Evolutionary conservation across 2,113 vertebrate genomes (phyloP), one percentile per base, ranked within the genome.

Genomic region (Labrus mixtus): DNA sequence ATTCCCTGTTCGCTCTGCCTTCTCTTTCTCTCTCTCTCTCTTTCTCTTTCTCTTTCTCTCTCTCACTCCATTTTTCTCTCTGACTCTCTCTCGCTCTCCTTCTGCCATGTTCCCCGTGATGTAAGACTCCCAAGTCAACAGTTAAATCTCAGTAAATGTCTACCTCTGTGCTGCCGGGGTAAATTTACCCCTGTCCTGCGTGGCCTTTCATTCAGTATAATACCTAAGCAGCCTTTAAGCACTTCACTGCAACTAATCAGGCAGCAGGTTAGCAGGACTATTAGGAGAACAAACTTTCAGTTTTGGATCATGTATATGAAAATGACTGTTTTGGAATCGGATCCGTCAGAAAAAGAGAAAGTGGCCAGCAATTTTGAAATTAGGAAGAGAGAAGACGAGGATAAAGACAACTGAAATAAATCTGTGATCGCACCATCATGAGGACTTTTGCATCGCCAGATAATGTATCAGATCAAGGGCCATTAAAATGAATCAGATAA

Each of bases 81-180:
- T 51, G 15, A 43, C 25, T 25, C 10, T 37, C 25, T 23, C 37
- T 23, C 53, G 25, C 43, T 56, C 70, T 58, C 67, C 46, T 16
- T 50, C 17, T 76, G 39, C 57, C 22, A 20, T 83, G 78, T 84
- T 86, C 41, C 56, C 15, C 15, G 62, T 90, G 87, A 87, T 80
- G 56, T 74, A 91, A 66, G 60, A 74, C 78, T 85, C 90, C 77
- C 80, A 62, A 17, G 78, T 72, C 75, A 71, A 53, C 71, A 29
- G 60, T 89, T 89, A 85, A 86, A 83, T 75, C 76, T 82, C 56
- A 53, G 63, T 79, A 85, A 87, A 84, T 64, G 81, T 82, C 83
- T 66, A 11, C 72, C 67, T 17, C 63, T 64, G 77, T 79, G 50
- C 69, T 79, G 50, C 70, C 64, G 59, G 37, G 53, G 53, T 57